Percentiles rank a stretch among this genome's conserved stretches.
Evolutionary conservation across 2,797 vertebrate species (phyloP).

Genomic region (Tadarida brasiliensis): DNA sequence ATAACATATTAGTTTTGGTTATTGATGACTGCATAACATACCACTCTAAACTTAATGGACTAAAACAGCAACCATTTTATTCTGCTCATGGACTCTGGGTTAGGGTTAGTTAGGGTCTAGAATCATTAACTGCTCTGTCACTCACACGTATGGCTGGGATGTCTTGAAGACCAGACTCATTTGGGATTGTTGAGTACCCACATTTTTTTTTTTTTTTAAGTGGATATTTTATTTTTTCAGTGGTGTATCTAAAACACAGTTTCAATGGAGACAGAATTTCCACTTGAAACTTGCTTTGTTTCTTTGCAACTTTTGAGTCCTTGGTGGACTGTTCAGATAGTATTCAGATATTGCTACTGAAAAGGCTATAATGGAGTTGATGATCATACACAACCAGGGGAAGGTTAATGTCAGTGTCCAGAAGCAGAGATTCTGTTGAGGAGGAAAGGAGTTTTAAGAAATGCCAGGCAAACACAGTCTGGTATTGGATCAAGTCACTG

Average conservation of each 20-base stretch:
- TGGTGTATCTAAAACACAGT: neutral
- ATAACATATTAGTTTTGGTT: neutral
- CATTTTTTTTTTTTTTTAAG: neutral
- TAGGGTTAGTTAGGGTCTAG: neutral
- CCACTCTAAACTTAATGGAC: neutral
- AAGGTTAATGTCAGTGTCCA: neutral
- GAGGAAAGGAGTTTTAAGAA: neutral
- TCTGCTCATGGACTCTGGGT: neutral
- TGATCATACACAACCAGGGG: neutral
- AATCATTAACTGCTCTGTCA: neutral
- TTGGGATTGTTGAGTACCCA: neutral
- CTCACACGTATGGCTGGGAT: neutral
- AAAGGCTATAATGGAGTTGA: neutral
- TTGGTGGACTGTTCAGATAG: neutral
- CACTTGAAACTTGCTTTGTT: neutral
- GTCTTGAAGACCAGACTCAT: neutral
- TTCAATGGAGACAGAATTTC: neutral
- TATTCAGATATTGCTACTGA: neutral
- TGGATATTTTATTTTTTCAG: neutral
- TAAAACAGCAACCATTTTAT: neutral
- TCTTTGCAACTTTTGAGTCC: neutral
- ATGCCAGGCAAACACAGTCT: neutral
- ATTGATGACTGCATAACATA: neutral
- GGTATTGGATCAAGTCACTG: neutral
- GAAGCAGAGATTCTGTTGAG: neutral